A percentile compares a stretch with the other conserved stretches of the same genome.
Evolutionary conservation across 1,140 invertebrate species (phyloP).

Genomic region (Rhizoglyphus robini): DNA sequence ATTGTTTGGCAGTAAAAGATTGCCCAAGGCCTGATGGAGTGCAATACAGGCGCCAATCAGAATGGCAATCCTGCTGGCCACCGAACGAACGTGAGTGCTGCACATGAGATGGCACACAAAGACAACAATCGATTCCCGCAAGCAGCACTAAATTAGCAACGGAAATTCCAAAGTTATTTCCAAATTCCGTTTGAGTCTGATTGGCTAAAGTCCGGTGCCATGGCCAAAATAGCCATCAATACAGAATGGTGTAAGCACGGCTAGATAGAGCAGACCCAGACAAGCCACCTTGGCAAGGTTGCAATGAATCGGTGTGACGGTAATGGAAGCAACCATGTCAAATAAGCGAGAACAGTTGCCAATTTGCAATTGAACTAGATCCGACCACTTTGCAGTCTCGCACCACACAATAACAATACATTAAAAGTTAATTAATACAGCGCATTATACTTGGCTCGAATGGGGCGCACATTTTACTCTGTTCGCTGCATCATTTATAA

Average conservation of each 20-base stretch:
- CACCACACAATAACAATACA: slow-evolving; percentile 4
- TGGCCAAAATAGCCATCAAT: no score
- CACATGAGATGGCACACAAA: neutral
- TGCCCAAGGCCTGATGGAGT: neutral
- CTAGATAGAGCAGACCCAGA: no score
- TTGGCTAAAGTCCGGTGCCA: neutral
- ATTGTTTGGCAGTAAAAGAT: slow-evolving; percentile 5
- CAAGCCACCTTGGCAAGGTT: neutral
- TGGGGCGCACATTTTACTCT: neutral
- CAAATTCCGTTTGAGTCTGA: slow-evolving; percentile 2
- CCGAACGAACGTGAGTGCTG: neutral
- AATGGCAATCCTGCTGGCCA: neutral
- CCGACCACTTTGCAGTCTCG: neutral
- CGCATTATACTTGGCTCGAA: neutral
- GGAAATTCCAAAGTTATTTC: slow-evolving; percentile 1
- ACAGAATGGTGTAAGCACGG: no score
- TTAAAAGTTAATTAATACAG: slow-evolving; percentile 9
- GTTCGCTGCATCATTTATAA: no score
- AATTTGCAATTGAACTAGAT: no score
- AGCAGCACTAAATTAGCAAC: slow-evolving; percentile 1
- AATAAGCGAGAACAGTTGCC: no score
- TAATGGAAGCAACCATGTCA: neutral
- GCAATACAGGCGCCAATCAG: neutral
- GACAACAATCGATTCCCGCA: slow-evolving; percentile 14
- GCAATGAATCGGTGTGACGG: neutral